A percentile compares a stretch with the other conserved stretches of the same genome.
Evolutionary conservation across 2,888 invertebrate species (phyloP).

Genomic region (Melinopterus prodromus): DNA sequence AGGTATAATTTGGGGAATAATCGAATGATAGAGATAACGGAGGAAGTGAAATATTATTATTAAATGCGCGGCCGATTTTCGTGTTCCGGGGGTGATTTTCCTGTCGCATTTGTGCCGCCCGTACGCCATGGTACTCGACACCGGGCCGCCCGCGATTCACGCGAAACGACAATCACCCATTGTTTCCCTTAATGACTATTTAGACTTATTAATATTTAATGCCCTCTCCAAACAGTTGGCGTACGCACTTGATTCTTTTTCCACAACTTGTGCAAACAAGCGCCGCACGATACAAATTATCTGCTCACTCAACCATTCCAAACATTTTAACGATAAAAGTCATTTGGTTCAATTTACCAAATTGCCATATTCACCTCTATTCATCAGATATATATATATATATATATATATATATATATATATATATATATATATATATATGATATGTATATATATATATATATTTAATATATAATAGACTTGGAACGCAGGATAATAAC

Average conservation of each 20-base stretch:
- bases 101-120: conserved; percentile 38
- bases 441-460: too few relatives aligned
- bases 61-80: conserved; percentile 37
- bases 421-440: too few relatives aligned
- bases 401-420: too few relatives aligned
- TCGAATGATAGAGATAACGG: conserved; percentile 38
- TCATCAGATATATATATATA: too few relatives aligned
- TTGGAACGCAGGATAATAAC: background rate
- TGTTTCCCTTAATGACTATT: conserved; percentile 54
- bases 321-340: background rate
- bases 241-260: conserved; percentile 33
- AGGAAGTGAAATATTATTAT: conserved; percentile 35
- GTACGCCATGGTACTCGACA: conserved; percentile 50
- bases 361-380: too few relatives aligned
- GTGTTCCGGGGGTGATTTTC: conserved; percentile 38
- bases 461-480: conserved; percentile 4
- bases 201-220: conserved; percentile 51
- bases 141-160: conserved; percentile 40
- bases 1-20: conserved; percentile 34
- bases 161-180: conserved; percentile 55
- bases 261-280: conserved; percentile 27
- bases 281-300: conserved; percentile 35
- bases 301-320: conserved; percentile 14
- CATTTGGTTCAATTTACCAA: too few relatives aligned
- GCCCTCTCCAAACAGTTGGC: conserved; percentile 34